Percentiles rank a stretch among this genome's conserved stretches.
Evolutionary conservation across 2,113 vertebrate genomes (phyloP).

Genomic region (Paedocypris sp.): DNA sequence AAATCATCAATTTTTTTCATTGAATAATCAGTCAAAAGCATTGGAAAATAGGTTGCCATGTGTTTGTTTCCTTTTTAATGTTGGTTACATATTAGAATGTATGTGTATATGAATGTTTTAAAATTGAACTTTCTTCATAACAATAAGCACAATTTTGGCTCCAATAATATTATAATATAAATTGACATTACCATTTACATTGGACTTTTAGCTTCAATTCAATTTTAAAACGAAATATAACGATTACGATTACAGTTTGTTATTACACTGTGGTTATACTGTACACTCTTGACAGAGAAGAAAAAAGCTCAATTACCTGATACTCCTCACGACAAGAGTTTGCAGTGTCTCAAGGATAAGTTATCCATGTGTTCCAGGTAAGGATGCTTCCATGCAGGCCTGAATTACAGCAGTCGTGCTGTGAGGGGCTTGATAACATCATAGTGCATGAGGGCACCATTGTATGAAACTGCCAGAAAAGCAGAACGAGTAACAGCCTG

Average conservation of each 20-base stretch:
- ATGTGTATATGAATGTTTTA: no score
- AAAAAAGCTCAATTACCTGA: not conserved
- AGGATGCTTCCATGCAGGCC: constrained; percentile 53
- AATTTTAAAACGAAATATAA: not conserved
- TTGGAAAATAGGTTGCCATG: no score
- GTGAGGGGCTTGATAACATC: constrained; percentile 61
- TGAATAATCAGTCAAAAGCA: no score
- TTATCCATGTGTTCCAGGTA: constrained; percentile 54
- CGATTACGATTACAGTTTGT: not conserved
- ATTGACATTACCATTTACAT: no score
- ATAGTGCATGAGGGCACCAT: constrained; percentile 59
- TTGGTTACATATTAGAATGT: no score
- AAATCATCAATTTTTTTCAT: no score
- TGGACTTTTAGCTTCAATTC: no score
- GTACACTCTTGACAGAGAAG: not conserved
- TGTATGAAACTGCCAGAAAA: constrained; percentile 74
- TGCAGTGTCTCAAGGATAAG: constrained; percentile 35
- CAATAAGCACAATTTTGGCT: no score
- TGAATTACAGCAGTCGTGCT: constrained; percentile 58
- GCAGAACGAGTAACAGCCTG: constrained; percentile 57
- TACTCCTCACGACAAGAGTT: constrained; percentile 34
- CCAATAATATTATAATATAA: no score
- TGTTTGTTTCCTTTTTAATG: no score
- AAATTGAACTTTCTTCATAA: no score
- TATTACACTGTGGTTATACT: no score